Base-by-base conservation (phyloP, 30 jellyfish, hydroid and myxozoan species). In the Haliclystus octoradiatus region DNA sequence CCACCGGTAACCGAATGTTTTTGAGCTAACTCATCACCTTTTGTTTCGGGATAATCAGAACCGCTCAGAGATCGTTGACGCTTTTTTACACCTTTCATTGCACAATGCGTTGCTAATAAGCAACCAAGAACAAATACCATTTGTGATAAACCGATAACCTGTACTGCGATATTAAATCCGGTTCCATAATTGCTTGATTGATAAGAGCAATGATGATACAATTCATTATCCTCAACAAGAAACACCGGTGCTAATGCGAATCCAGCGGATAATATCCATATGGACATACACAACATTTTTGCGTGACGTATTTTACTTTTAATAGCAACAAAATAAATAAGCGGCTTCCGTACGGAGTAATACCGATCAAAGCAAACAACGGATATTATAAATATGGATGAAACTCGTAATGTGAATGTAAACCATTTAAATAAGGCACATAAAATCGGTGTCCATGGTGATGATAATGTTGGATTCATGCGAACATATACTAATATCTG, bases 281-380 rank as follows among this genome's bases (percentile, higher is more conserved):
- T 33, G 22, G 61, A 4, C 28, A 49, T 26, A 29, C 72, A 70
- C 2, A 82, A 77, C 2, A 82, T 66, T 47, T 74, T 82, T 32
- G 67, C 88, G 5, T 52, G 49, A 15, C 46, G 33, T 1, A 82
- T 52, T 47, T 82, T 81, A n/a, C 67, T 82, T 81, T 70, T 82
- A 7, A 82, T 88, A 51, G 79, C 67, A 3, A 84, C 22, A 34
- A 84, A 80, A 51, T 82, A 82, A 28, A 63, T 26, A 3, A 82
- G 65, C 4, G 94, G 94, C 65, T 73, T 82, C n/a, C 52, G 74
- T 23, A 82, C 57, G 1, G 94, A 79, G 1, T 70, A 7, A 26
- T 65, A 69, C 63, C 94, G 94, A 77, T 82, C 94, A 62, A 82
- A 9, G 1, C 82, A 47, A 13, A 82, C 73, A 14, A 82, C 88